Base-by-base conservation (phyloP, 2,888 invertebrate genomes). In the Sialis fuliginosa region DNA sequence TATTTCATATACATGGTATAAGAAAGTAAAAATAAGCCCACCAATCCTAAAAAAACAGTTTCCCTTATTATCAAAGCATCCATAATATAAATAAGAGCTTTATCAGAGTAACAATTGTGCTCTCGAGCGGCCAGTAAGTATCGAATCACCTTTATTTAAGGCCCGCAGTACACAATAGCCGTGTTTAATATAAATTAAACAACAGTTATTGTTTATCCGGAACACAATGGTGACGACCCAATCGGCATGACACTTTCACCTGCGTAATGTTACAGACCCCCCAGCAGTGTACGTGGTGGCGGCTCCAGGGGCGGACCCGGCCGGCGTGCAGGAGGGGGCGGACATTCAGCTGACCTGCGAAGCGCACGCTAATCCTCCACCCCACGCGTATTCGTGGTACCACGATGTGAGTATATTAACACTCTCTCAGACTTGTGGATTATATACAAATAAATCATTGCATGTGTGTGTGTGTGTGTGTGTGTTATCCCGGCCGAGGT, bases 331-430 rank as follows among this genome's bases (percentile, higher is more conserved):
- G 51, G 88, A 89, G 66, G 86, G 84, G 42, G 81, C 82, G 54
- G 81, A 83, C 55, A 79, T 87, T 45, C 79, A 78, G 56, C 70
- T 89, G 46, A 72, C 79, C 46, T 90, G 89, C 60, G 79, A 83
- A 52, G 80, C 84, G 31, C 77, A 80, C 53, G 82, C 88, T 40
- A 78, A 81, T 51, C 89, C 89, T 8, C 73, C 76, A 40, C 78
- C 84, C 8, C 74, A 74, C 53, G 78, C 75, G 57, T 82, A 81
- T 61, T 75, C 77, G 45, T 89, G 88, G 77, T 85, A 81, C 61
- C 84, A 81, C 62, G 79, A 85, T 69, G 88, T 88, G 71, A 78
- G 78, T 75, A 48, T 44, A 41, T 13, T 41, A 10, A 10, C 9
- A 41, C 13, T 41, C 12, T 43, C 22, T 22, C 22, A 22, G 22